These are phyloP conservation scores for Phalacrocorax aristotelis DNA, from an alignment of 2,113 vertebrate genomes.

Conservation along the genomic window DNA sequence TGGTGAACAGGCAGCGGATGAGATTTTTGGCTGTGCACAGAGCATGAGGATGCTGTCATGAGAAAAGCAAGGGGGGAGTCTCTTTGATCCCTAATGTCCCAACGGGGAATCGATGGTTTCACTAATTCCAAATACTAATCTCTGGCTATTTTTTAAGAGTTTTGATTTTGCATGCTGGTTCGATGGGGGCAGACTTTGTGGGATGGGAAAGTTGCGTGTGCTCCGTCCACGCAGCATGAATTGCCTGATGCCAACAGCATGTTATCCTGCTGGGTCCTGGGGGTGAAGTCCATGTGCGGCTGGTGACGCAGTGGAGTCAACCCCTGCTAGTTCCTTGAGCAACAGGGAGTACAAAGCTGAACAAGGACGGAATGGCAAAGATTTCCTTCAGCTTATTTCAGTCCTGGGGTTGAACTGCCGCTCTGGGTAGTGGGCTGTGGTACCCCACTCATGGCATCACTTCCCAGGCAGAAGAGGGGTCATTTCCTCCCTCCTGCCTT, in stretches of 20 bases:
- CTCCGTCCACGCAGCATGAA: rapidly evolving
- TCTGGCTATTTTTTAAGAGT: not conserved
- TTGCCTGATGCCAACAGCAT: rapidly evolving
- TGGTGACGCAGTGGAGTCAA: rapidly evolving
- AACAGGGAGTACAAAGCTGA: not conserved
- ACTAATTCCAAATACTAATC: not conserved
- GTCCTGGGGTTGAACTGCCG: rapidly evolving
- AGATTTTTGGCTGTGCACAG: not conserved
- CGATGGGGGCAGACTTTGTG: not conserved
- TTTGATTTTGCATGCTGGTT: not conserved
- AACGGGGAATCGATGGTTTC: not conserved
- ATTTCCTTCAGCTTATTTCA: not conserved
- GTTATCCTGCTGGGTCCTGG: not conserved
- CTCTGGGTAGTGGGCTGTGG: not conserved
- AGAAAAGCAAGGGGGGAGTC: not conserved
- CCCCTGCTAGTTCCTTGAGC: not conserved
- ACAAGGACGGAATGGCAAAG: not conserved
- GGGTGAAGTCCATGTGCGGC: not conserved
- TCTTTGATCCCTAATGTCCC: not conserved
- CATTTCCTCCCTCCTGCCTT: not conserved
- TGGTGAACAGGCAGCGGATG: rapidly evolving
- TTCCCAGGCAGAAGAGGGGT: not conserved
- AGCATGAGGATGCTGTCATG: not conserved
- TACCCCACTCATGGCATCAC: not conserved
- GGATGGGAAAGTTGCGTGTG: not conserved